Conservation (phyloP, 2,888 invertebrate genomes). For the Archips xylosteana region DNA sequence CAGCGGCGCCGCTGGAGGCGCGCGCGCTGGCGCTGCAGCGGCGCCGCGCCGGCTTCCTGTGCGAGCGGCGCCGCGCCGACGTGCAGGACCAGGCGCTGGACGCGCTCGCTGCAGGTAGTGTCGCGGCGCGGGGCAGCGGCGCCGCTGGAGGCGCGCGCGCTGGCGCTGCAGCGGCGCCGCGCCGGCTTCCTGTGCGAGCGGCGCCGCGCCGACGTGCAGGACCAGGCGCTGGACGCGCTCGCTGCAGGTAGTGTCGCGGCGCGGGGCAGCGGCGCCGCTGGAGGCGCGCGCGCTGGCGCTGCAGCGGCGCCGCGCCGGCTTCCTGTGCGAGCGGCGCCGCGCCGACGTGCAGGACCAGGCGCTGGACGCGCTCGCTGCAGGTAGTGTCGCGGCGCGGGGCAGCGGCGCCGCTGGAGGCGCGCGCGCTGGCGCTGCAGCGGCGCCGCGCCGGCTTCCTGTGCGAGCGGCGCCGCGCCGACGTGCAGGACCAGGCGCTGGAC, state of each 20-base stretch:
- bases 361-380: too few relatives aligned
- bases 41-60: slow-evolving; percentile 90
- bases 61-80: slow-evolving; percentile 95
- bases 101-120: slow-evolving; percentile 88
- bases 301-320: slow-evolving; percentile 89
- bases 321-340: slow-evolving; percentile 91
- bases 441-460: too few relatives aligned
- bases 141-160: slow-evolving; percentile 41
- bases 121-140: too few relatives aligned
- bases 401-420: too few relatives aligned
- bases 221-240: slow-evolving; percentile 97
- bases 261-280: too few relatives aligned
- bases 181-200: slow-evolving; percentile 92
- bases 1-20: too few relatives aligned
- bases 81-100: slow-evolving; percentile 98
- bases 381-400: too few relatives aligned
- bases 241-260: slow-evolving; percentile 80
- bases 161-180: slow-evolving; percentile 89
- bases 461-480: too few relatives aligned
- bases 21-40: slow-evolving; percentile 86
- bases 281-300: slow-evolving; percentile 80
- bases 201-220: slow-evolving; percentile 95
- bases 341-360: too few relatives aligned
- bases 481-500: too few relatives aligned
- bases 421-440: too few relatives aligned